Percentiles rank a stretch among this genome's conserved stretches.
phyloP scores from a whole-genome alignment of 2,888 invertebrate genomes.

The Micoletzkya japonica region DNA sequence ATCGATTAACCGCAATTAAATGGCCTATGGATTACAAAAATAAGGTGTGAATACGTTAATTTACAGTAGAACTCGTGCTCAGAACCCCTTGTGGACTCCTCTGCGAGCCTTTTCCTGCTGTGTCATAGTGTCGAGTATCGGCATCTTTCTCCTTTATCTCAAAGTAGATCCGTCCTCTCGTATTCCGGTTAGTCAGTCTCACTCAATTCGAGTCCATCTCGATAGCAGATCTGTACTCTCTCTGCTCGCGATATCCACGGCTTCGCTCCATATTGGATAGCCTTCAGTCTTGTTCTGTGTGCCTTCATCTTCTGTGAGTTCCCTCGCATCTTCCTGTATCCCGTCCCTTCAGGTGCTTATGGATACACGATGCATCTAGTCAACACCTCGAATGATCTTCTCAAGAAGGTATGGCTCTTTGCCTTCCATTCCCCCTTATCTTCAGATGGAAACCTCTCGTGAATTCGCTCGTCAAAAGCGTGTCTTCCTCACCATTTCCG shows the following conservation, averaged over 20 bases:
- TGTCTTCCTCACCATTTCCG: conserved; percentile 24
- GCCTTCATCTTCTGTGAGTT: conserved; percentile 18
- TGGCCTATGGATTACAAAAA: conserved; percentile 25
- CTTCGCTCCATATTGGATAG: conserved; percentile 26
- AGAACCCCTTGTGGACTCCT: conserved; percentile 29
- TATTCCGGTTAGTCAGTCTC: background rate
- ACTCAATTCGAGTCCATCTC: background rate
- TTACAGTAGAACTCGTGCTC: background rate
- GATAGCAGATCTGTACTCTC: conserved; percentile 21
- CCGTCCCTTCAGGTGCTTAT: too few species aligned
- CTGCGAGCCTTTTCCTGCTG: conserved; percentile 8
- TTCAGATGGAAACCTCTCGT: conserved; percentile 18
- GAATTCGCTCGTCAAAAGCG: conserved; percentile 26
- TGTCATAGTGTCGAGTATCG: conserved; percentile 6
- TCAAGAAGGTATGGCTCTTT: too few species aligned
- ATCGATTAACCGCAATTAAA: conserved; percentile 20
- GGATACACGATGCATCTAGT: too few species aligned
- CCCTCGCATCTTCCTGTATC: too few species aligned
- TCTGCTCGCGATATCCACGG: conserved; percentile 11
- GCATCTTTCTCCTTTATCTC: conserved; percentile 6
- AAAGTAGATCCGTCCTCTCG: background rate
- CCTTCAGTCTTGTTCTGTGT: conserved; percentile 11
- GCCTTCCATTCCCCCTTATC: background rate
- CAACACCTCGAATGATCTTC: too few species aligned
- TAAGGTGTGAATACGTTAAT: conserved; percentile 9